Evolutionary conservation across 2,113 vertebrate species (phyloP), one percentile per base, ranked within the genome.

Genomic region (Oncorhynchus nerka): DNA sequence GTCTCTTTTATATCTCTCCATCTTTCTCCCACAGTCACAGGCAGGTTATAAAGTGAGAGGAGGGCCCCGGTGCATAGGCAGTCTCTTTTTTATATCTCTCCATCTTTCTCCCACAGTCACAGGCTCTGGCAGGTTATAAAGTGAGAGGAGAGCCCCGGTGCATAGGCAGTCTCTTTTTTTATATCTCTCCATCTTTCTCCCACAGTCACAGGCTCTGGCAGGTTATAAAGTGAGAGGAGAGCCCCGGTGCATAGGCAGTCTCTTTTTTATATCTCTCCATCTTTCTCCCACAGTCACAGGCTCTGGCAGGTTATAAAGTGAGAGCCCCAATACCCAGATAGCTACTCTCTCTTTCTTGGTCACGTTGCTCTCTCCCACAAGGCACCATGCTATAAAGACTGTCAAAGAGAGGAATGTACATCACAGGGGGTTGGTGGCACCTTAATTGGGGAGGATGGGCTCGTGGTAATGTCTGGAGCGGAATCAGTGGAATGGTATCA

Each of bases 391-490:
- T 45, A 45, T 45, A 45, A 45, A 45, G 39, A 12, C 39, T 45
- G 9, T 45, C 9, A 45, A 12, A 45, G 39, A 12, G 39, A 11
- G 9, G 39, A 45, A 45, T 45, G 39, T 45, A 94, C 93, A 34
- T 97, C 99, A 83, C 96, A 95, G 89, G 95, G 98, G 78, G 39
- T 90, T 99, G 90, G 93, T 99, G 1, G 90, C 91, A 1, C 96
- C 97, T 24, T 45, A 45, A 11, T 11, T 45, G 39, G 9, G 39
- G 39, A 45, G 9, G 9, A 45, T 9, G 39, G 39, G 39, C 39
- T 2, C 9, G 39, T 3, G 39, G 9, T 45, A 11, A 45, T 45
- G 39, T 2, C 39, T 45, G 39, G 39, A 2, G 39, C 2, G 9
- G 39, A 45, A 11, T 45, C 39, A 45, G 8, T 45, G 39, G 39